These are phyloP conservation scores for Solenopsis fugax DNA, from an alignment of 1,140 invertebrate species.

Conservation along the genomic window DNA sequence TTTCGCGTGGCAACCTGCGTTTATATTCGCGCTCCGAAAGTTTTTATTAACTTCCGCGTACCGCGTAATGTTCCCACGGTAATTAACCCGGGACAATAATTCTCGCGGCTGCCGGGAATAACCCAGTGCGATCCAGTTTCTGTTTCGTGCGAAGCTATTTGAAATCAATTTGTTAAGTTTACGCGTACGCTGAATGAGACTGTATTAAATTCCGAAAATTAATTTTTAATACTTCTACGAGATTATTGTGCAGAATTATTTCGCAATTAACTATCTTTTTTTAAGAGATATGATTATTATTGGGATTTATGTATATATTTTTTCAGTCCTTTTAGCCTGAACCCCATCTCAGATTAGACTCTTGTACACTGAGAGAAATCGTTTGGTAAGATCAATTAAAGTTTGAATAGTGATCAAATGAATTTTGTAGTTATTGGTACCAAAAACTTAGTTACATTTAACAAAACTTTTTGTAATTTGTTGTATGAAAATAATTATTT, in stretches of 20 bases:
- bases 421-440: too few relatives aligned
- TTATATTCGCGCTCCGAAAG: conserved; percentile 63
- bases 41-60: conserved; percentile 67
- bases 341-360: neutral
- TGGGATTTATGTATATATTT: neutral
- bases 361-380: too few relatives aligned
- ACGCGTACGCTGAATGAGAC: conserved; percentile 7
- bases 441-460: too few relatives aligned
- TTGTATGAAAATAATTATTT: too few relatives aligned
- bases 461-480: too few relatives aligned
- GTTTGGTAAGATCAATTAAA: too few relatives aligned
- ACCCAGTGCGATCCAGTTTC: conserved; percentile 87
- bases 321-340: neutral
- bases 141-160: conserved; percentile 52
- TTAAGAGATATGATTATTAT: neutral
- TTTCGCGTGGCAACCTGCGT: conserved; percentile 56
- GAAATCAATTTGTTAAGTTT: conserved; percentile 64
- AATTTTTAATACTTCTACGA: conserved; percentile 18
- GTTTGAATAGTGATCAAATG: too few relatives aligned
- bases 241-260: neutral
- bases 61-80: conserved; percentile 64
- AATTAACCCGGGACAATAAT: conserved; percentile 77
- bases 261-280: neutral
- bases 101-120: conserved; percentile 88
- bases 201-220: conserved; percentile 24